These are phyloP conservation scores for Hycleus phaleratus DNA, from an alignment of 1,140 invertebrate species.

Conservation along the genomic window DNA sequence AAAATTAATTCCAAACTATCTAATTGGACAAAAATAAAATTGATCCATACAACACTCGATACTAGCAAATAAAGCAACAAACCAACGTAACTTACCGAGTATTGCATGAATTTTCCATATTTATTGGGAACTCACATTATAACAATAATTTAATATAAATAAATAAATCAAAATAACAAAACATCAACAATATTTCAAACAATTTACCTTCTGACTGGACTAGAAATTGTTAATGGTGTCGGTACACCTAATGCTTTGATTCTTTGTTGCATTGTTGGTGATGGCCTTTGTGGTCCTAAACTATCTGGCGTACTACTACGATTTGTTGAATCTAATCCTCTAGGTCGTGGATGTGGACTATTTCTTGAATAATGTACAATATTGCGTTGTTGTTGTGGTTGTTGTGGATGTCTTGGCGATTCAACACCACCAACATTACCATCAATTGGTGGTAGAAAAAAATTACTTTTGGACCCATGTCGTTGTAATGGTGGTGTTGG, in stretches of 20 bases:
- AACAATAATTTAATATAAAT: too few relatives aligned
- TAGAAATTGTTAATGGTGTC: constrained; percentile 77
- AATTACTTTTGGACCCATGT: constrained; percentile 85
- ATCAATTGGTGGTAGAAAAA: constrained; percentile 69
- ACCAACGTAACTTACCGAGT: too few relatives aligned
- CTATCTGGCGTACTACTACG: constrained; percentile 61
- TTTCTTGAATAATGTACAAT: constrained; percentile 61
- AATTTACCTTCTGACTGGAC: constrained; percentile 69
- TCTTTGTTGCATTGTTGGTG: constrained; percentile 81
- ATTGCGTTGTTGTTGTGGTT: constrained; percentile 49
- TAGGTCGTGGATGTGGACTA: constrained; percentile 67
- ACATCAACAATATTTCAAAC: not conserved
- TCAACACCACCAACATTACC: constrained; percentile 37
- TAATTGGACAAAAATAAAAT: too few relatives aligned
- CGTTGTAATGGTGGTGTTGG: constrained; percentile 83
- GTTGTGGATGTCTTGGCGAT: constrained; percentile 53
- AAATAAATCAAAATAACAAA: not conserved
- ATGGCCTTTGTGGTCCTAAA: constrained; percentile 51
- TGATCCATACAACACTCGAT: too few relatives aligned
- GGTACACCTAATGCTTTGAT: constrained; percentile 83
- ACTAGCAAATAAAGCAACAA: too few relatives aligned
- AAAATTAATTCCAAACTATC: too few relatives aligned
- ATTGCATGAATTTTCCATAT: too few relatives aligned
- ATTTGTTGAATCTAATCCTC: constrained; percentile 53
- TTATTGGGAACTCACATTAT: too few relatives aligned